phyloP scores from a whole-genome alignment of 2,113 vertebrate species.

The Emydura subglobosa region DNA sequence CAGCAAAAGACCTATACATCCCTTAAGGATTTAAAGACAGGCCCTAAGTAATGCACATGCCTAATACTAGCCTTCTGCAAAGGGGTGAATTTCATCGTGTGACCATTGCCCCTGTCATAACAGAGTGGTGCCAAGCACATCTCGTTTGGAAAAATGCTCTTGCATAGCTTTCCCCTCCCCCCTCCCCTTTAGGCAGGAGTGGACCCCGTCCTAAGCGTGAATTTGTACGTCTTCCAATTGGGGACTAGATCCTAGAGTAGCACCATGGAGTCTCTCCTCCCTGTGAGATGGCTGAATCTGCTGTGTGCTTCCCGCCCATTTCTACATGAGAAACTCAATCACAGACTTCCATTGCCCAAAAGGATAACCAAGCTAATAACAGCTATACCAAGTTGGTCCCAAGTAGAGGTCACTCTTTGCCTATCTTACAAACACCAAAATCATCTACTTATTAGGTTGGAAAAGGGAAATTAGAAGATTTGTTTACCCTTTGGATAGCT shows the following conservation, averaged over 20 bases:
- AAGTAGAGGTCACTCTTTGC: neutral
- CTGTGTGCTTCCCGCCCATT: neutral
- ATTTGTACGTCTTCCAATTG: neutral
- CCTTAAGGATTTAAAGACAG: neutral
- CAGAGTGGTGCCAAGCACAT: neutral
- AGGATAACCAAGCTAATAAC: neutral
- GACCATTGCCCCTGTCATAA: neutral
- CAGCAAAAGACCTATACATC: neutral
- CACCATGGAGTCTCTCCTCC: neutral
- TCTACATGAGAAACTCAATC: neutral
- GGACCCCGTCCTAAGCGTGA: neutral
- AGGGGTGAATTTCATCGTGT: neutral
- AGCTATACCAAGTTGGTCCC: neutral
- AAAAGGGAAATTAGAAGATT: neutral
- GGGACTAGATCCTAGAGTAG: neutral
- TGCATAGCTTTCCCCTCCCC: neutral
- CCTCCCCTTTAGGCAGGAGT: neutral
- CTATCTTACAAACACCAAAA: neutral
- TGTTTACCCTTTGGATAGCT: neutral
- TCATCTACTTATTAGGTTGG: neutral
- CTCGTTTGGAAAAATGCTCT: neutral
- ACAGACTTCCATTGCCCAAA: neutral
- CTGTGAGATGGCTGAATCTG: neutral
- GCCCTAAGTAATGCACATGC: neutral
- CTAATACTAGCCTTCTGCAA: neutral